phyloP scores from a whole-genome alignment of 2,113 vertebrate species.

The Nymphicus hollandicus region DNA sequence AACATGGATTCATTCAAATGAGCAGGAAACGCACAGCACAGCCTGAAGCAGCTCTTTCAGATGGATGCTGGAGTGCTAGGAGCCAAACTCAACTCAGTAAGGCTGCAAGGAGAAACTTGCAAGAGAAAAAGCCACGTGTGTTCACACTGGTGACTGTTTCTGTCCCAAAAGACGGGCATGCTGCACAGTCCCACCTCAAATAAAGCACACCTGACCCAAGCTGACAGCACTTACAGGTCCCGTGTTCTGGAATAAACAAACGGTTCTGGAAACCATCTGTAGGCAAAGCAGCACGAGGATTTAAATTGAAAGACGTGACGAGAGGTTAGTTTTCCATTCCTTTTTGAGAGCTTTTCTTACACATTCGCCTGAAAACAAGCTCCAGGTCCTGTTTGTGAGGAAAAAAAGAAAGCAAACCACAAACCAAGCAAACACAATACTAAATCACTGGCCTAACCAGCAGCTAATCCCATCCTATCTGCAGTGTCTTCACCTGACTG shows the following conservation, averaged over 20 bases:
- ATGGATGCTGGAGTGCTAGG: neutral
- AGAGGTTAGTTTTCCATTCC: neutral
- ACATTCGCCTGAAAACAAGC: neutral
- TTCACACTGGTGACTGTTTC: neutral
- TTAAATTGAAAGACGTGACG: fast-evolving
- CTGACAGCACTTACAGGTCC: neutral
- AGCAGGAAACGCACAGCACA: neutral
- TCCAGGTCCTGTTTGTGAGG: fast-evolving
- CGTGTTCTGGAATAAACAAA: fast-evolving
- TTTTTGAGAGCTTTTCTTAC: neutral
- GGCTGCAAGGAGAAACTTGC: neutral
- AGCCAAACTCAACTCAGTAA: neutral
- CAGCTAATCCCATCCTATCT: neutral
- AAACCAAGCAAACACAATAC: neutral
- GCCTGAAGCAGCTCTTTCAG: neutral
- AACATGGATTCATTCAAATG: fast-evolving
- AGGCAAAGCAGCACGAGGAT: neutral
- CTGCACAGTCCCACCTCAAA: neutral
- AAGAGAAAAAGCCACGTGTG: neutral
- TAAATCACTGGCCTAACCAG: neutral
- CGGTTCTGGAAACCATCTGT: fast-evolving
- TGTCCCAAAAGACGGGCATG: fast-evolving
- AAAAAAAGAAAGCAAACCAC: neutral
- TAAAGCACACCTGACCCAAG: no score
- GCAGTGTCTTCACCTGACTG: neutral